A percentile compares a stretch with the other conserved stretches of the same genome.
phyloP scores from a whole-genome alignment of 1,140 invertebrate genomes.

The Drosophila elegans region DNA sequence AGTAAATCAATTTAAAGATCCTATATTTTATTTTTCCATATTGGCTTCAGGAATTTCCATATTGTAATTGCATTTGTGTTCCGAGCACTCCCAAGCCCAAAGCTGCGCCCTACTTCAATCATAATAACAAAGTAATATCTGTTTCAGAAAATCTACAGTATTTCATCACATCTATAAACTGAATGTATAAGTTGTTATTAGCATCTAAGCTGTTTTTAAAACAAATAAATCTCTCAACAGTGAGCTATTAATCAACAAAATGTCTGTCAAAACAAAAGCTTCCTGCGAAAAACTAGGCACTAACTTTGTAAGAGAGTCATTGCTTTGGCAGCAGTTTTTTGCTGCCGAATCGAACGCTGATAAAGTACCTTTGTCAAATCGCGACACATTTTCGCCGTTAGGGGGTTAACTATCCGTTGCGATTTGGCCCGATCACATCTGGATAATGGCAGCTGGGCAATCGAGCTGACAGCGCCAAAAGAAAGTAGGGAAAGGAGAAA shows the following conservation, averaged over 20 bases:
- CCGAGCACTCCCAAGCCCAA: not conserved
- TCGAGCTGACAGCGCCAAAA: slow-evolving; percentile 37
- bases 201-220: not conserved
- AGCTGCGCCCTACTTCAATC: not conserved
- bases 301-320: not conserved
- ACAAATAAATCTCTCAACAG: not conserved
- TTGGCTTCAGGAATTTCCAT: not conserved
- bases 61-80: not conserved
- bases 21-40: not conserved
- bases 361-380: slow-evolving; percentile 10
- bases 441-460: slow-evolving; percentile 54
- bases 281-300: not conserved
- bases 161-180: not conserved
- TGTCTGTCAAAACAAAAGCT: slow-evolving; percentile 25
- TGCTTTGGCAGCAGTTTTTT: slow-evolving; percentile 19
- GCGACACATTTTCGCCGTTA: slow-evolving; percentile 13
- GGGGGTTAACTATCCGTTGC: slow-evolving; percentile 8
- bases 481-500: slow-evolving; percentile 9
- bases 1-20: too few relatives aligned
- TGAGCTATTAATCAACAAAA: slow-evolving; percentile 13
- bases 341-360: not conserved
- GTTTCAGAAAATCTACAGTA: not conserved
- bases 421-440: slow-evolving; percentile 41
- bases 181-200: not conserved
- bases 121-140: not conserved